Conservation (phyloP, 2,797 vertebrate genomes). For the Tenualosa thibaudeaui region DNA sequence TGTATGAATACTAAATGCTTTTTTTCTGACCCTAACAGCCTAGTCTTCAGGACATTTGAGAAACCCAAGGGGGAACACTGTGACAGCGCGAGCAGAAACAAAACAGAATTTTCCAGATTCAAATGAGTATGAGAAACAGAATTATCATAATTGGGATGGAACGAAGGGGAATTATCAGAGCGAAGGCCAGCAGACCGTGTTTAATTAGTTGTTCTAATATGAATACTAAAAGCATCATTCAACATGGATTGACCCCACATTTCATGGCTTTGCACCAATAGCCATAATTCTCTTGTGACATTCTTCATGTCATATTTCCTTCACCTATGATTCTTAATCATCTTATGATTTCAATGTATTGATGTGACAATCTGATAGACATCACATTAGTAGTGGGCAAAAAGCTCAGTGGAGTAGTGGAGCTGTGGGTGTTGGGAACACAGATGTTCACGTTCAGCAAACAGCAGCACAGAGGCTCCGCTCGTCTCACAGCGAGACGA, state of each 20-base stretch:
- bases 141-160: background rate
- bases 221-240: background rate
- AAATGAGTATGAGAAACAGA: background rate
- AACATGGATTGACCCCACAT: background rate
- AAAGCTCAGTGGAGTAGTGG: too few relatives aligned
- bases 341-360: too few relatives aligned
- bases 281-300: too few relatives aligned
- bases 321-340: too few relatives aligned
- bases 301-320: too few relatives aligned
- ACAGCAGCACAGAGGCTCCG: too few relatives aligned
- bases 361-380: too few relatives aligned
- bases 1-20: background rate
- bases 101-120: background rate
- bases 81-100: background rate
- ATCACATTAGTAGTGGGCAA: too few relatives aligned
- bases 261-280: too few relatives aligned
- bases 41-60: background rate
- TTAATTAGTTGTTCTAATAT: background rate
- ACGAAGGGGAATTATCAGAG: background rate
- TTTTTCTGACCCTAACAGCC: background rate
- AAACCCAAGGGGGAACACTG: background rate
- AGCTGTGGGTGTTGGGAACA: too few relatives aligned
- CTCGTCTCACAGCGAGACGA: too few relatives aligned
- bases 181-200: background rate
- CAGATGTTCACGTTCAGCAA: too few relatives aligned